Percentiles rank a stretch among this genome's conserved stretches.
Evolutionary conservation across 2,888 invertebrate genomes (phyloP).

Genomic region (Vanessa cardui): DNA sequence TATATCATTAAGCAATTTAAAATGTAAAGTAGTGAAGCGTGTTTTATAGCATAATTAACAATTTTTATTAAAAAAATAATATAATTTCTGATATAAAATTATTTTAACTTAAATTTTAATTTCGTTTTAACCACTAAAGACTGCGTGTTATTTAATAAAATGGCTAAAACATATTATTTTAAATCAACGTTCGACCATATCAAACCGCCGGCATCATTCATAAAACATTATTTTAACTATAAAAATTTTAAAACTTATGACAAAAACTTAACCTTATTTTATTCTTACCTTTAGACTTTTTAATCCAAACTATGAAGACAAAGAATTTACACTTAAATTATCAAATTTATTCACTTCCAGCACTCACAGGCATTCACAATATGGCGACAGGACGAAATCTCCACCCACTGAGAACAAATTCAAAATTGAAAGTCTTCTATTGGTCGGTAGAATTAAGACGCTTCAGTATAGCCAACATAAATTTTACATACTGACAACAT

Average conservation of each 20-base stretch:
- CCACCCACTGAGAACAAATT: slow-evolving; percentile 75
- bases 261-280: slow-evolving; percentile 68
- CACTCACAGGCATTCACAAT: slow-evolving; percentile 81
- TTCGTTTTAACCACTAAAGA: background rate
- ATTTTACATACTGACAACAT: slow-evolving; percentile 34
- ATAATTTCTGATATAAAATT: no score
- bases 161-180: slow-evolving; percentile 15
- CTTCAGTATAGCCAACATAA: slow-evolving; percentile 65
- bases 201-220: slow-evolving; percentile 38
- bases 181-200: slow-evolving; percentile 33
- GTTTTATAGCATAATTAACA: background rate
- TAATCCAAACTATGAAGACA: slow-evolving; percentile 71
- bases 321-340: slow-evolving; percentile 73
- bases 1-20: background rate
- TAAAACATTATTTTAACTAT: slow-evolving; percentile 18
- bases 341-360: slow-evolving; percentile 71
- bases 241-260: slow-evolving; percentile 50
- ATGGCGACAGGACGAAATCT: slow-evolving; percentile 79
- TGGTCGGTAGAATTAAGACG: slow-evolving; percentile 67
- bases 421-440: slow-evolving; percentile 72
- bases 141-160: background rate
- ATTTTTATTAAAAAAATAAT: background rate
- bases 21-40: background rate
- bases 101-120: background rate
- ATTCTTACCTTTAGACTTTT: slow-evolving; percentile 68